These are phyloP conservation scores for Lophotriccus pileatus DNA, from an alignment of 2,797 vertebrate genomes.

Conservation along the genomic window DNA sequence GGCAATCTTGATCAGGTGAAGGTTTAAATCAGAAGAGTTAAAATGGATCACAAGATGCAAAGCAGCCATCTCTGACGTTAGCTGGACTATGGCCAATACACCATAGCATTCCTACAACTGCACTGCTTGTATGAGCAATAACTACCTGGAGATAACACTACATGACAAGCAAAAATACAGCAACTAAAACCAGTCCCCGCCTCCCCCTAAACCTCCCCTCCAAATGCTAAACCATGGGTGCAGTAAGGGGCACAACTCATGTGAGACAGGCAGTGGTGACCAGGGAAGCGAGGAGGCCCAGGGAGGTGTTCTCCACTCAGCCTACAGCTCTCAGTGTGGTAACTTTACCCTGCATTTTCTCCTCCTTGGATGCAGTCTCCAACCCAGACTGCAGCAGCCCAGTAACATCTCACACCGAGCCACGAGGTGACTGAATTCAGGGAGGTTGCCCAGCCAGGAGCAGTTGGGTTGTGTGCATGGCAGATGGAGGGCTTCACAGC, in stretches of 20 bases:
- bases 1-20: slow-evolving; percentile 40
- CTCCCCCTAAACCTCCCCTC: background rate
- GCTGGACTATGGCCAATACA: slow-evolving; percentile 38
- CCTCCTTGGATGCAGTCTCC: background rate
- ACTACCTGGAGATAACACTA: slow-evolving; percentile 9
- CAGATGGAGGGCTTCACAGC: background rate
- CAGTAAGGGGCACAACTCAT: background rate
- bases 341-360: background rate
- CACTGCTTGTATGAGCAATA: slow-evolving; percentile 17
- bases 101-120: slow-evolving; percentile 14
- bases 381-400: background rate
- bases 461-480: background rate
- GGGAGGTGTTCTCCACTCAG: background rate
- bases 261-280: background rate
- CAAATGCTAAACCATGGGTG: background rate
- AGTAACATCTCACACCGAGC: accelerated
- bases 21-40: slow-evolving; percentile 64
- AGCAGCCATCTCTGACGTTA: slow-evolving; percentile 28
- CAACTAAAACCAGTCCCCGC: background rate
- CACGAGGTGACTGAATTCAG: accelerated
- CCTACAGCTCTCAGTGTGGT: background rate
- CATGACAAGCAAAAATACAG: background rate
- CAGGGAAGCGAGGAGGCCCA: background rate
- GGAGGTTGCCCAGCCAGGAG: accelerated
- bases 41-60: slow-evolving; percentile 53